Conservation (phyloP, 2,888 invertebrate genomes). For the Perizoma flavofasciatum region DNA sequence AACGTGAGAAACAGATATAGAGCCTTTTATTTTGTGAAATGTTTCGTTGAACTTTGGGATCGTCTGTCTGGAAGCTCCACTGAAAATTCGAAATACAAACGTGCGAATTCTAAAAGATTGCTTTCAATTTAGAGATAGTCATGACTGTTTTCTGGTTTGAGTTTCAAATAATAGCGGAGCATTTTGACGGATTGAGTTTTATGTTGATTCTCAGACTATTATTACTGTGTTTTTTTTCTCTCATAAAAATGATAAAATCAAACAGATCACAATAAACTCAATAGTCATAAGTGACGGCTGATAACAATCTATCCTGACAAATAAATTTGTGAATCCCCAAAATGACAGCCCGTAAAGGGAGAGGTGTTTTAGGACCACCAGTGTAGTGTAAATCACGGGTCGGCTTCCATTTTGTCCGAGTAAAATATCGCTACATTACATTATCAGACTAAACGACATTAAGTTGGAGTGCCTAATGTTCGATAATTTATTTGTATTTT, state of each 20-base stretch:
- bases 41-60: constrained; percentile 23
- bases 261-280: constrained; percentile 19
- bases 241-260: constrained; percentile 3
- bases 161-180: background rate
- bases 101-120: constrained; percentile 20
- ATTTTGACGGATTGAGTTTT: background rate
- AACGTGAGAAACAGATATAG: constrained; percentile 33
- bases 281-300: constrained; percentile 36
- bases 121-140: constrained; percentile 5
- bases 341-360: constrained; percentile 61
- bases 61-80: constrained; percentile 20
- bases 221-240: background rate
- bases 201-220: background rate
- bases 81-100: constrained; percentile 14
- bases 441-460: constrained; percentile 29
- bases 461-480: constrained; percentile 18
- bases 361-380: constrained; percentile 56
- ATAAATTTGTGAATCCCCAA: constrained; percentile 66
- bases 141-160: background rate
- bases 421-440: constrained; percentile 39
- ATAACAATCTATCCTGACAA: constrained; percentile 61
- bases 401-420: constrained; percentile 49
- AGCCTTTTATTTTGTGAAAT: constrained; percentile 27
- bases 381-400: constrained; percentile 66
- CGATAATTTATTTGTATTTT: constrained; percentile 19